Conservation (phyloP, 35 echinoderm and acorn worm genomes). For the Lytechinus variegatus region DNA sequence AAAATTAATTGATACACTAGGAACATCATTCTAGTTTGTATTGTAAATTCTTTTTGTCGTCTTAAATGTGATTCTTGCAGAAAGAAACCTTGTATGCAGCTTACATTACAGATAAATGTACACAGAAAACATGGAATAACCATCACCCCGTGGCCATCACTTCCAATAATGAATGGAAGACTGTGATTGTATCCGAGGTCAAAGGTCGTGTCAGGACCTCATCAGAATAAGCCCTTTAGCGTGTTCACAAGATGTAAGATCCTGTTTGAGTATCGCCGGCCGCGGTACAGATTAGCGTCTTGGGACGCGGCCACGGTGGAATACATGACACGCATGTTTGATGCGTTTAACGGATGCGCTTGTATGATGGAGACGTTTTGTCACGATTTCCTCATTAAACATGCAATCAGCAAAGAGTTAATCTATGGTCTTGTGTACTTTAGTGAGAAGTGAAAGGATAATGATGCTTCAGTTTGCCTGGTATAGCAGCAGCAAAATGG, state of each 20-base stretch:
- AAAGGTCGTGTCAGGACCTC: conserved; percentile 8
- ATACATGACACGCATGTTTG: not conserved
- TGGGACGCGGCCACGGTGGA: not conserved
- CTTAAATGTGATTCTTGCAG: not conserved
- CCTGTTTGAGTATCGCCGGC: not conserved
- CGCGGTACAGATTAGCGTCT: conserved; percentile 7
- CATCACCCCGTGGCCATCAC: not conserved
- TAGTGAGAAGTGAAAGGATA: not conserved
- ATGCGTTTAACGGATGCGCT: not conserved
- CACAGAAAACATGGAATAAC: not conserved
- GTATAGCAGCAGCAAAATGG: no score
- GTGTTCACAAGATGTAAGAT: not conserved
- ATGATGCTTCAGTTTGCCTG: no score
- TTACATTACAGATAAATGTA: not conserved
- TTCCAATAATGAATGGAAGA: not conserved
- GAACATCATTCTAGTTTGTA: no score
- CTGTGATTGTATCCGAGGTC: not conserved
- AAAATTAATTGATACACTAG: no score
- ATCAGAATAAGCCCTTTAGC: not conserved
- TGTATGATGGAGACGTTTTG: not conserved
- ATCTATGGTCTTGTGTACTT: not conserved
- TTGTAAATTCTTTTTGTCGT: no score
- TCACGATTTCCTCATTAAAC: not conserved
- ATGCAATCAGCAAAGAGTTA: not conserved
- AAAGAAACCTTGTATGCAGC: not conserved